Base-by-base conservation (phyloP, 1,140 invertebrate genomes). In the Arctopsyche grandis region DNA sequence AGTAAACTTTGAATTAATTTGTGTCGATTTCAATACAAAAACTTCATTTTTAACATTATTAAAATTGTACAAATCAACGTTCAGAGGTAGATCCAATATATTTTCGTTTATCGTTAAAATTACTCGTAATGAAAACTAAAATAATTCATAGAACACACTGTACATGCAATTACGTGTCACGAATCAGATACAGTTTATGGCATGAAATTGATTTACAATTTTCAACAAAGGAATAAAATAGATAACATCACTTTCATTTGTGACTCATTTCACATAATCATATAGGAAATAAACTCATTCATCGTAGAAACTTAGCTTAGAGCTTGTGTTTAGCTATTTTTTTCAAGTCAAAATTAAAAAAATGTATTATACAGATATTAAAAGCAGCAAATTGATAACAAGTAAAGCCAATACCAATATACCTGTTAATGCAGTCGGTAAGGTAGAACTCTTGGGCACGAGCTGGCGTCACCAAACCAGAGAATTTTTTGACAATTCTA, bases 401-500 rank as follows among this genome's bases (percentile, higher is more conserved):
- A 24, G 14, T 5, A 66, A 66, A 66, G 26, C 19, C 3, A 56
- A n/a, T 24, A 74, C 52, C 0, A 52, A 44, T 19, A 21, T 7
- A 5, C 46, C 12, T n/a, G 22, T 12, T 0, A 56, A 76, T 9
- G 24, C 52, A 16, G 29, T 76, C 12, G 78, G 75, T 58, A 56
- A 78, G 38, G 75, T 80, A 24, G 79, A 82, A 73, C 84, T 91
- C 38, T 85, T 91, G 69, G 88, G 87, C 0, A 88, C 90, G 0
- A 93, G 92, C 82, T 89, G 91, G 81, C 87, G 89, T 48, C 90
- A 92, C 83, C 92, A 93, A 84, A 91, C 90, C 0, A 91, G 90
- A 77, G 90, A 92, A 79, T 93, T 93, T 83, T 93, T 93, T 81
- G 90, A 92, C 73, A 91, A 93, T 81, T 93, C 92, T 0, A 93